These are phyloP conservation scores for Tipula unca DNA, from an alignment of 2,888 invertebrate species.

Conservation along the genomic window DNA sequence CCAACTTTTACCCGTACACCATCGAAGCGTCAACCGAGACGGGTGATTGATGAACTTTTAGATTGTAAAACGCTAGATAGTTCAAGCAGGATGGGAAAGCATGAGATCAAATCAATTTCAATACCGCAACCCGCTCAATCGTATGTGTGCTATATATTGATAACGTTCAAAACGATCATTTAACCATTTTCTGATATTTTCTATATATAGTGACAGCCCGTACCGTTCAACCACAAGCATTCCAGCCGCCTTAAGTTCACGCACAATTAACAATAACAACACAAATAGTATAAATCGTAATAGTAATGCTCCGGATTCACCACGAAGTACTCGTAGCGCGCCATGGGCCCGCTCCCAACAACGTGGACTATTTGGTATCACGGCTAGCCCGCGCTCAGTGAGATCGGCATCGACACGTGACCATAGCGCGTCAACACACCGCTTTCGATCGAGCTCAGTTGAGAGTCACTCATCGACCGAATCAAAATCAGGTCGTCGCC, in stretches of 20 bases:
- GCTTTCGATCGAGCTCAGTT: conserved; percentile 68
- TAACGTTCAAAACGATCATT: not conserved
- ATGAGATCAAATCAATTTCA: conserved; percentile 47
- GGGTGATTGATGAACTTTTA: conserved; percentile 52
- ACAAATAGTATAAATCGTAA: not conserved
- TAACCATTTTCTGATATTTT: not conserved
- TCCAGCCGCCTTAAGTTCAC: conserved; percentile 41
- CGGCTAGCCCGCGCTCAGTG: conserved; percentile 73
- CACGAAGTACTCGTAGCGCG: conserved; percentile 76
- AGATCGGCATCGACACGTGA: conserved; percentile 51
- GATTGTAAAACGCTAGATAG: conserved; percentile 45
- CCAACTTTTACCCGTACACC: conserved; percentile 71
- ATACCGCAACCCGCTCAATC: conserved; percentile 48
- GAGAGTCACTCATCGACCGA: conserved; percentile 88
- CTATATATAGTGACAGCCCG: conserved; percentile 40
- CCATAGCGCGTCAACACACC: conserved; percentile 33
- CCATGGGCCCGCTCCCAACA: conserved; percentile 67
- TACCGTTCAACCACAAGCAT: conserved; percentile 47
- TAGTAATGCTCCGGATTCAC: conserved; percentile 53
- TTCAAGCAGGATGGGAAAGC: conserved; percentile 28
- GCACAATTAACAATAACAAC: conserved; percentile 34
- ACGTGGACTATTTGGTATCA: conserved; percentile 65
- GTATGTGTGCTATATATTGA: conserved; percentile 32
- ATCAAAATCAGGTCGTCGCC: conserved; percentile 59
- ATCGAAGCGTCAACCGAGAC: conserved; percentile 63